phyloP scores from a whole-genome alignment of 2,113 vertebrate species.

The Cochlearius cochlearius region DNA sequence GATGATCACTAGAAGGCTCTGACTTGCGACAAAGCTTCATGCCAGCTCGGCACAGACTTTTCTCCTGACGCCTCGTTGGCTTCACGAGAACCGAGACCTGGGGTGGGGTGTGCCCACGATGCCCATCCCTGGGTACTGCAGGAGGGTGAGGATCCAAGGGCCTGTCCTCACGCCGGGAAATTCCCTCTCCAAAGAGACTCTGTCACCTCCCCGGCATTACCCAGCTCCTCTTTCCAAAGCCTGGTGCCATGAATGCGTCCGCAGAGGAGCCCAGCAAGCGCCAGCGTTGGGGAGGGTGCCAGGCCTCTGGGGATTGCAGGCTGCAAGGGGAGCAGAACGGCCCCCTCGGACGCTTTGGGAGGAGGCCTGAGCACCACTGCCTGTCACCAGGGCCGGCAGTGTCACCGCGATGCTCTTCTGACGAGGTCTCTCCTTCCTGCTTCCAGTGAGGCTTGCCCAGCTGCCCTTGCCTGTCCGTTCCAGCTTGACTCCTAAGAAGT shows the following conservation, averaged over 20 bases:
- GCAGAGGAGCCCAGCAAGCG: no score
- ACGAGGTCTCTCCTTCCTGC: not conserved
- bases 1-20: not conserved
- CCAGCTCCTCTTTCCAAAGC: not conserved
- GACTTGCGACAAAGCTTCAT: not conserved
- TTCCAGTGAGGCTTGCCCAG: not conserved
- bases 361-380: not conserved
- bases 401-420: not conserved
- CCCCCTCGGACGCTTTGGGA: not conserved
- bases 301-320: not conserved
- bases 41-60: not conserved
- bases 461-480: no score
- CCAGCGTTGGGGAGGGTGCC: no score
- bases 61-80: not conserved
- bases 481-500: fast-evolving
- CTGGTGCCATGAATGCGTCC: not conserved
- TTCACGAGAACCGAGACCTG: not conserved
- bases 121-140: not conserved
- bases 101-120: not conserved
- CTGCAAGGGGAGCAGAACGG: not conserved
- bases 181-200: not conserved
- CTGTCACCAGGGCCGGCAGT: fast-evolving
- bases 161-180: not conserved
- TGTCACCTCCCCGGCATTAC: not conserved
- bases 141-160: not conserved